Base-by-base conservation (phyloP, 2,888 invertebrate genomes). In the Heteropelma amictum region DNA sequence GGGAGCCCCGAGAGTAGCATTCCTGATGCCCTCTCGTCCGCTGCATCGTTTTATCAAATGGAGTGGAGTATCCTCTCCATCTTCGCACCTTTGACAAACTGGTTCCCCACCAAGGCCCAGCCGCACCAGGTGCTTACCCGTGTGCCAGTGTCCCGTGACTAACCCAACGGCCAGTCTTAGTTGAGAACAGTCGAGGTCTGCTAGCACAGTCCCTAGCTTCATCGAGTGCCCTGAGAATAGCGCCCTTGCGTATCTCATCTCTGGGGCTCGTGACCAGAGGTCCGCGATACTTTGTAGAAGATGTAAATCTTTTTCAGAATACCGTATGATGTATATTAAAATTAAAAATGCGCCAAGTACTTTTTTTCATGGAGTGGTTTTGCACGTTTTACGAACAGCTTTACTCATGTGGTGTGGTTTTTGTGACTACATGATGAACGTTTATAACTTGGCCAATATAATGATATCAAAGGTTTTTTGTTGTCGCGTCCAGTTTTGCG, bases 121-220 rank as follows among this genome's bases (percentile, higher is more conserved):
- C 0, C 47, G 56, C 26, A 3, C 33, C 8, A 23, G 23, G 33
- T 56, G 26, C 28, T 23, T 56, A 7, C 35, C 19, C 6, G 51
- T 63, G 23, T n/a, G 40, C 51, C 61, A 53, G 45, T 53, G 70
- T 1, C 63, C 69, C 7, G 51, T 64, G 28, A 63, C 30, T 2
- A 68, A 49, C 0, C 54, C 56, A 1, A 61, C 47, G n/a, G 30
- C 12, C 10, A 17, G 4, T 14, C 51, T 65, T 10, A 72, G 40
- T 23, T 26, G 28, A 5, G 38, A 0, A 5, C 58, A 14, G 23
- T 30, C 42, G 6, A 72, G 58, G 26, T 23, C 14, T 5, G n/a
- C 6, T n/a, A 72, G 58, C 10, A 7, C 12, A 8, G 26, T 47
- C 6, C 56, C 56, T 19, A 65, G 40, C 47, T 49, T 33, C 8